A percentile compares a stretch with the other conserved stretches of the same genome.
These are phyloP conservation scores for Onychomys arenicola DNA, from an alignment of 2,797 vertebrate species.

Conservation along the genomic window DNA sequence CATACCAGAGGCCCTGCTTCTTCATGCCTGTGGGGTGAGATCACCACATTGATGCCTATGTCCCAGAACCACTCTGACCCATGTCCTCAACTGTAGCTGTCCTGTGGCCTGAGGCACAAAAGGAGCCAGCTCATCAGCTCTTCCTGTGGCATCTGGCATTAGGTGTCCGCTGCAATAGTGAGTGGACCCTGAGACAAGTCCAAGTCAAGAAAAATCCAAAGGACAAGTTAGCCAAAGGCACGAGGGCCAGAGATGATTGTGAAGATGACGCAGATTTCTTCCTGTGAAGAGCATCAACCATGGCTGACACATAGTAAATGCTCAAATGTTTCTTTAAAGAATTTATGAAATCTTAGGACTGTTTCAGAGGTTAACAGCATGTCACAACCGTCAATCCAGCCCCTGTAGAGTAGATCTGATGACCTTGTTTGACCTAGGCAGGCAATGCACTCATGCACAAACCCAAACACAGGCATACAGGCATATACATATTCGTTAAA, in stretches of 20 bases:
- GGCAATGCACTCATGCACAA: background rate
- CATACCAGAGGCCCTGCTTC: background rate
- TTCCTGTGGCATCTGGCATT: background rate
- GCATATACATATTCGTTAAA: too few species aligned
- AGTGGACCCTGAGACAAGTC: background rate
- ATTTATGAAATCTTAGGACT: background rate
- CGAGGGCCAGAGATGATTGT: background rate
- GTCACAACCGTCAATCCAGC: background rate
- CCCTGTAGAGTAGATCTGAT: background rate
- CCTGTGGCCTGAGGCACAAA: background rate
- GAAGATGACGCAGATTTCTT: background rate
- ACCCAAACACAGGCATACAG: background rate
- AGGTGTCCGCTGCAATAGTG: background rate
- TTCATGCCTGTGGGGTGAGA: background rate
- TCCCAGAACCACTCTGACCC: background rate
- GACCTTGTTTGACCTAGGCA: background rate
- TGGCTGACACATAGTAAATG: background rate
- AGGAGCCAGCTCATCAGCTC: background rate
- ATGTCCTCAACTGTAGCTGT: background rate
- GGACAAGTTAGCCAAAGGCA: background rate
- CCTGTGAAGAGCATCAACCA: background rate
- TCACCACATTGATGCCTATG: background rate
- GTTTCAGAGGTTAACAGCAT: background rate
- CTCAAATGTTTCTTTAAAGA: background rate
- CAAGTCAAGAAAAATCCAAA: background rate